Evolutionary conservation across 2,888 invertebrate genomes (phyloP), one percentile per base, ranked within the genome.

Genomic region (Sarcophaga carnaria): DNA sequence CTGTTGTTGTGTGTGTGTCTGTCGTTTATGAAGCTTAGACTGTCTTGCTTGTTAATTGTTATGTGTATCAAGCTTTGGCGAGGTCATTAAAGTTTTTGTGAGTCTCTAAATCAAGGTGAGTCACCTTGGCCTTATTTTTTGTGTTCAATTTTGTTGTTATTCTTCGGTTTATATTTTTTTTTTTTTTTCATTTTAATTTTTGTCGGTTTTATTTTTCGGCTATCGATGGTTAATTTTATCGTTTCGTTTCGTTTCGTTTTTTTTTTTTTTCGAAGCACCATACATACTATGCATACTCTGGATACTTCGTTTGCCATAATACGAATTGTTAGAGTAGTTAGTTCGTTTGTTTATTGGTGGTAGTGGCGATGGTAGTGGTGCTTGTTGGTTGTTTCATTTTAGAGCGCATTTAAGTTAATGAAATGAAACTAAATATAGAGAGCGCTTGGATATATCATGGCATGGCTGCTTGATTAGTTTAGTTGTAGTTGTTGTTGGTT

Each of bases 51-150:
- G 80, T 83, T 88, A 87, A 85, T 87, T 88, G 85, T 85, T 88
- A 88, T 87, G 88, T 86, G 86, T 86, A 91, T 89, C 88, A 90
- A 92, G 92, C 92, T 91, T 90, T 88, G 91, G 90, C 91, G 91
- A 92, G 92, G 92, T 92, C 92, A 92, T 90, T 90, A 90, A 91
- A 90, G 89, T 89, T 90, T 89, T 88, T 88, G 89, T 90, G 91
- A 90, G 92, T 92, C 91, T 92, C 91, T 91, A 90, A 91, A 92
- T 92, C 92, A 92, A 92, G 92, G 92, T 92, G 91, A 92, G 90
- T 90, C 90, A 92, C 92, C 92, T 92, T 92, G 92, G 92, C 92
- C 92, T 92, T 92, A 92, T 92, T 92, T 91, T 90, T 54, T 54
- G 4, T 54, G 14, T 17, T 89, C 45, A 70, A n/a, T 80, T 80